A percentile compares a stretch with the other conserved stretches of the same genome.
Conservation (phyloP, 2,888 invertebrate genomes). For the Serrognathus titanus region DNA sequence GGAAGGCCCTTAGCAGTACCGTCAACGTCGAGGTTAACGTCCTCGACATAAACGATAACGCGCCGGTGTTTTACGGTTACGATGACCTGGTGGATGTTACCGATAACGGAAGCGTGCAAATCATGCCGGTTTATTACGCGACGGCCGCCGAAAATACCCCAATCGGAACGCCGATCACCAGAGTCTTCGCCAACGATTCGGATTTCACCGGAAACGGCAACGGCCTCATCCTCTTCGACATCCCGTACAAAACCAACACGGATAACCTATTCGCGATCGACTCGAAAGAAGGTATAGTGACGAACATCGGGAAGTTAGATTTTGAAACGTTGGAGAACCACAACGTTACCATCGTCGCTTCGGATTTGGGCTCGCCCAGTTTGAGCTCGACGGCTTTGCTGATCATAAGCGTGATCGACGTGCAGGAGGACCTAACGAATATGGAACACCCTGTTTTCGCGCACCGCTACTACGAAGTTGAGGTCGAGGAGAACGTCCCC, state of each 20-base stretch:
- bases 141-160: conserved; percentile 71
- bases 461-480: conserved; percentile 70
- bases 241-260: conserved; percentile 63
- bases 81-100: conserved; percentile 58
- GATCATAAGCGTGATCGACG: conserved; percentile 64
- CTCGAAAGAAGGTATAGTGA: conserved; percentile 79
- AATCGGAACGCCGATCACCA: conserved; percentile 69
- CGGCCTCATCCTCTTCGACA: conserved; percentile 74
- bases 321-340: conserved; percentile 65
- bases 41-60: conserved; percentile 79
- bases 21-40: conserved; percentile 80
- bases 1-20: conserved; percentile 62
- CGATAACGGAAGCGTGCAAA: conserved; percentile 52
- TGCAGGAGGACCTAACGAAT: conserved; percentile 54
- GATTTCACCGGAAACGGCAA: conserved; percentile 86
- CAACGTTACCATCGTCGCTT: conserved; percentile 77
- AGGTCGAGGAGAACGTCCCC: conserved; percentile 76
- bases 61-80: conserved; percentile 75
- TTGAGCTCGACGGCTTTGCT: conserved; percentile 74
- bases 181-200: conserved; percentile 78
- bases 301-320: conserved; percentile 69
- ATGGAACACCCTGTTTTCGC: conserved; percentile 46
- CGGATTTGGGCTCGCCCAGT: conserved; percentile 81
- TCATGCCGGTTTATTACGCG: conserved; percentile 73
- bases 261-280: conserved; percentile 73